Conservation (phyloP, 2,113 vertebrate genomes). For the Bubalus kerabau region DNA sequence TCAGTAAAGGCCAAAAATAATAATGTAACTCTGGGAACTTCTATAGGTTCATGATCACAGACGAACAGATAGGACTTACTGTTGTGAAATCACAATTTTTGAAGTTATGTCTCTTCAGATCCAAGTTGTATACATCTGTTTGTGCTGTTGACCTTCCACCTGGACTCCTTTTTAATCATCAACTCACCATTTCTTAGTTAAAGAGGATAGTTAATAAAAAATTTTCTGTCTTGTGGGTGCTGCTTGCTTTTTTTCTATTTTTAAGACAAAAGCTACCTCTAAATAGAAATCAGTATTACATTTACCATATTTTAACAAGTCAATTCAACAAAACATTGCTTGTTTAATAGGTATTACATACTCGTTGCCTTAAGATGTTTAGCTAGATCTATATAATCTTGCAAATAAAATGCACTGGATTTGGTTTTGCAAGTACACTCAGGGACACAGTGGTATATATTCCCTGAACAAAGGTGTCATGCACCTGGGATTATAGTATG, state of each 20-base stretch:
- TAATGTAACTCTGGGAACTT: not conserved
- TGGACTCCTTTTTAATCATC: not conserved
- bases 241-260: not conserved
- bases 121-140: not conserved
- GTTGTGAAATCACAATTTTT: not conserved
- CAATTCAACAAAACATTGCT: not conserved
- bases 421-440: not conserved
- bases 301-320: not conserved
- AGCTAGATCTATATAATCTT: not conserved
- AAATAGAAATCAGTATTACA: not conserved
- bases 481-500: not conserved
- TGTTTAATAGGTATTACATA: not conserved
- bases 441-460: not conserved
- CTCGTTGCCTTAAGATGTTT: not conserved
- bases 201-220: not conserved
- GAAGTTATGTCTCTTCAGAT: not conserved
- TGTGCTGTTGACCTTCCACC: not conserved
- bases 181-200: not conserved
- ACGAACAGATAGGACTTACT: not conserved
- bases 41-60: not conserved
- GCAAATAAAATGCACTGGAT: not conserved
- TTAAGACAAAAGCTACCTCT: not conserved
- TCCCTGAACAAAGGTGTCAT: not conserved
- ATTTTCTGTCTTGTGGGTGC: not conserved
- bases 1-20: conserved; percentile 43